phyloP scores from a whole-genome alignment of 2,797 vertebrate species.

The Oreonectes daqikongensis region DNA sequence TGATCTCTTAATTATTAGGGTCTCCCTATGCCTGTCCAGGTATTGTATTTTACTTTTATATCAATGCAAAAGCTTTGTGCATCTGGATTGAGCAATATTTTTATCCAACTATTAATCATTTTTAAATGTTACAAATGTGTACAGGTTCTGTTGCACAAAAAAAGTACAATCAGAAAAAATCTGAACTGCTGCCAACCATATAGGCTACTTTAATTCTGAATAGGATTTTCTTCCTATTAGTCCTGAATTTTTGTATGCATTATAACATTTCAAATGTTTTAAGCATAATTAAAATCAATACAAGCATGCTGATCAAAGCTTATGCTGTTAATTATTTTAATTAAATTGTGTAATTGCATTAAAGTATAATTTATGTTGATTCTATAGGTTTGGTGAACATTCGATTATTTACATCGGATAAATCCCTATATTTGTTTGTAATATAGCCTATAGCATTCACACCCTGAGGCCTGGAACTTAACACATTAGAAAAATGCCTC shows the following conservation, averaged over 20 bases:
- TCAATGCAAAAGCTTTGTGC: slow-evolving; percentile 39
- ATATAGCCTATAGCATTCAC: slow-evolving; percentile 35
- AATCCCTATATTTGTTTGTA: slow-evolving; percentile 25
- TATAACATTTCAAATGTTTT: not conserved
- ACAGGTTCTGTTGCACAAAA: not conserved
- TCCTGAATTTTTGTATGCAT: not conserved
- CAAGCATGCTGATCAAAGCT: not conserved
- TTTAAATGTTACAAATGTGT: not conserved
- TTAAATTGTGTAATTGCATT: not conserved
- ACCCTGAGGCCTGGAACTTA: slow-evolving; percentile 31
- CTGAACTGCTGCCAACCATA: not conserved
- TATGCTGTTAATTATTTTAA: not conserved
- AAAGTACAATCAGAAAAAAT: not conserved
- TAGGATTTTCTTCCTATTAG: not conserved
- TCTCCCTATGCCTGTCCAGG: slow-evolving; percentile 71
- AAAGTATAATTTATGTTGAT: not conserved
- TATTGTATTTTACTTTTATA: slow-evolving; percentile 70
- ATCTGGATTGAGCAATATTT: not conserved
- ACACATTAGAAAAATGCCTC: slow-evolving; percentile 49
- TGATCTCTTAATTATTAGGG: slow-evolving; percentile 82
- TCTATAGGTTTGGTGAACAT: not conserved
- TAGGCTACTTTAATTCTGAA: too few relatives aligned
- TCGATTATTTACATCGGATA: slow-evolving; percentile 12
- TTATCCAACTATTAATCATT: not conserved
- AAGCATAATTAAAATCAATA: slow-evolving; percentile 2